Conservation (phyloP, 1,140 invertebrate genomes). For the Aphaenogaster ashmeadi region DNA sequence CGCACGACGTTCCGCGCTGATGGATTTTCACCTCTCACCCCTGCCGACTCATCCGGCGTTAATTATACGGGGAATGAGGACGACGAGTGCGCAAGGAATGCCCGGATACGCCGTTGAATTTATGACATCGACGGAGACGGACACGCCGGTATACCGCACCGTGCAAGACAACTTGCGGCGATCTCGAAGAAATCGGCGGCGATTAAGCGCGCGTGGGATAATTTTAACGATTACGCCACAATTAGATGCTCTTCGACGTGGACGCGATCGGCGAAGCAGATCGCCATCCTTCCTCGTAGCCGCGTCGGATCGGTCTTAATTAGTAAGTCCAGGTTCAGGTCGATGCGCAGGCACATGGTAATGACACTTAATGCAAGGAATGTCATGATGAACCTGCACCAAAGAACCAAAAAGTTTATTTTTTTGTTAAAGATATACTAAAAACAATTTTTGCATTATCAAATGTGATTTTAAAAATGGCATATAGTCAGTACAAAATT, state of each 20-base stretch:
- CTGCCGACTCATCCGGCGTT: slow-evolving; percentile 76
- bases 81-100: slow-evolving; percentile 75
- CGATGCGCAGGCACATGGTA: neutral
- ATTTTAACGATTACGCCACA: slow-evolving; percentile 38
- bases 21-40: slow-evolving; percentile 78
- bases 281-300: neutral
- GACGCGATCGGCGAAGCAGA: neutral
- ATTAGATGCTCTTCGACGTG: slow-evolving; percentile 33
- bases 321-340: slow-evolving; percentile 7
- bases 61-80: slow-evolving; percentile 77
- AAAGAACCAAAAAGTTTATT: neutral
- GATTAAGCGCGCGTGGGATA: slow-evolving; percentile 62
- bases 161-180: slow-evolving; percentile 25
- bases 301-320: slow-evolving; percentile 41
- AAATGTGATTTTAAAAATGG: neutral
- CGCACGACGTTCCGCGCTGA: slow-evolving; percentile 75
- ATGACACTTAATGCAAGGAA: slow-evolving; percentile 1
- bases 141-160: slow-evolving; percentile 17
- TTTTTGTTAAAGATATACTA: neutral
- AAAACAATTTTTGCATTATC: neutral
- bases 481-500: neutral
- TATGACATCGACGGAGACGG: slow-evolving; percentile 69
- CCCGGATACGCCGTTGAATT: slow-evolving; percentile 74
- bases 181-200: slow-evolving; percentile 60
- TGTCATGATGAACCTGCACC: neutral